Evolutionary conservation across 2,797 vertebrate genomes (phyloP).

Genomic region (Galagoides demidoff): DNA sequence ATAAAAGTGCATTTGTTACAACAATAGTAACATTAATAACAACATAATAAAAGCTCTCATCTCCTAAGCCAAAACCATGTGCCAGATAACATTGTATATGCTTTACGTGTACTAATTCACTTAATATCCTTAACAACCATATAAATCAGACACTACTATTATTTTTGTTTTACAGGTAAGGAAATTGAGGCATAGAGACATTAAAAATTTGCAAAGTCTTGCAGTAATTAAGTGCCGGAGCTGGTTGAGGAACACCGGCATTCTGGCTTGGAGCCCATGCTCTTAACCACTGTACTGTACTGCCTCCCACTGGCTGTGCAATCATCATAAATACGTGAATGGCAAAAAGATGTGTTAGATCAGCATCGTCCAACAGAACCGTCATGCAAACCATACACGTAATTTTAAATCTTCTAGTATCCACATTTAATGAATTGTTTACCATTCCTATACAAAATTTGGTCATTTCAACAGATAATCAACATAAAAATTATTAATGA

Average conservation of each 20-base stretch:
- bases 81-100: not conserved
- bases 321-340: not conserved
- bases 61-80: not conserved
- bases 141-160: not conserved
- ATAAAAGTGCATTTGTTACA: not conserved
- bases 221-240: not conserved
- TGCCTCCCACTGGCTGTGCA: slow-evolving; percentile 74
- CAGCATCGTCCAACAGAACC: not conserved
- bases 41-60: not conserved
- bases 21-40: not conserved
- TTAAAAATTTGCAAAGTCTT: not conserved
- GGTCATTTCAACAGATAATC: not conserved
- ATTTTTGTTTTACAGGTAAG: not conserved
- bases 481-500: slow-evolving; percentile 10
- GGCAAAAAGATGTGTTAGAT: not conserved
- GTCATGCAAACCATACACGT: not conserved
- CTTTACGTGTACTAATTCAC: not conserved
- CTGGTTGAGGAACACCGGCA: not conserved
- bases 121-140: not conserved
- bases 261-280: not conserved
- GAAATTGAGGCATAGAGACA: not conserved
- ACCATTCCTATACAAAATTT: not conserved
- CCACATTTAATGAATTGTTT: slow-evolving; percentile 9
- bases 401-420: not conserved
- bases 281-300: slow-evolving; percentile 67